These are phyloP conservation scores for Dimorphilus gyrociliatus DNA, from an alignment of 2,888 invertebrate species.

Conservation along the genomic window DNA sequence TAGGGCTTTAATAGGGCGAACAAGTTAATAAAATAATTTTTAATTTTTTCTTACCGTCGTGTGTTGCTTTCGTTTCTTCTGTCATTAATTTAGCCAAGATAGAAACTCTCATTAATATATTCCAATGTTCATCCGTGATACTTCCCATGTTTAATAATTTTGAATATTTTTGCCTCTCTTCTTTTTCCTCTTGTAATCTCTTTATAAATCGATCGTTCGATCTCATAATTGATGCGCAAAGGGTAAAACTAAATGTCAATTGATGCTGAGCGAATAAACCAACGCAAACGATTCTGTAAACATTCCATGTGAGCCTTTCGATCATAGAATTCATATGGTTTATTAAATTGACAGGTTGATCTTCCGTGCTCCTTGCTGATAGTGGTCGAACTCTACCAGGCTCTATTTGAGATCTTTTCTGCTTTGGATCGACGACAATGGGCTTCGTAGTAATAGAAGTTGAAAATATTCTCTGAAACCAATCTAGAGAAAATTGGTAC, in stretches of 20 bases:
- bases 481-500: constrained; percentile 37
- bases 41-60: constrained; percentile 26
- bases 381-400: background rate
- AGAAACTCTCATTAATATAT: constrained; percentile 28
- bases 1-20: constrained; percentile 1
- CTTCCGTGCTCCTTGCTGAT: background rate
- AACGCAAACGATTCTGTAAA: constrained; percentile 31
- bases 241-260: constrained; percentile 33
- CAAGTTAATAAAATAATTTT: background rate
- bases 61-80: constrained; percentile 15
- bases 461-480: constrained; percentile 34
- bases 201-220: constrained; percentile 14
- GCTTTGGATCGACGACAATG: background rate
- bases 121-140: constrained; percentile 25
- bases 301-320: constrained; percentile 21
- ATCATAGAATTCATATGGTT: constrained; percentile 10
- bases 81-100: constrained; percentile 27
- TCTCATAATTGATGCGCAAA: constrained; percentile 30
- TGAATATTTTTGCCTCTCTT: too few relatives aligned
- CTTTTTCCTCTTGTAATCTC: too few relatives aligned
- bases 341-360: constrained; percentile 1
- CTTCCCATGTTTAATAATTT: constrained; percentile 6
- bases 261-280: constrained; percentile 34
- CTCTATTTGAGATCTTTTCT: too few relatives aligned
- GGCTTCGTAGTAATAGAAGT: constrained; percentile 18